Base-by-base conservation (phyloP, 2,797 vertebrate species). In the Psittacula derbiana region DNA sequence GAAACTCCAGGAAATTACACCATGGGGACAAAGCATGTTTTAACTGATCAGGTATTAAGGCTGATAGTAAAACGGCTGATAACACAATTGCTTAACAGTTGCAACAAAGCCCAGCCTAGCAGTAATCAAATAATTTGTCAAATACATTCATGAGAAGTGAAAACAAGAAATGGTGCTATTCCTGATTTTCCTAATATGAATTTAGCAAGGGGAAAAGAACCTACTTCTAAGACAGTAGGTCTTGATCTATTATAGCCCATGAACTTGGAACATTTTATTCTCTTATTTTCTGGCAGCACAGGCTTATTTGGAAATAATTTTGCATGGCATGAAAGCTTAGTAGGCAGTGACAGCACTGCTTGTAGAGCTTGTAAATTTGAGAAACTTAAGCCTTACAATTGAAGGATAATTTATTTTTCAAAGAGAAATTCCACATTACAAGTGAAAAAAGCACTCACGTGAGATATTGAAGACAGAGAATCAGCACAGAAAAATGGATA, bases 91-190 rank as follows among this genome's bases (percentile, higher is more conserved):
- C 64, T 88, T 71, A 91, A 60, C 10, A 7, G 47, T 92, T 88
- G 47, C 65, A 70, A 57, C 87, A 72, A 79, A 90, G 80, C 62
- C 70, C 7, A 4, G 44, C 64, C 52, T 66, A 49, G 47, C 66
- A 86, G 58, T 91, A 94, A 92, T 91, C 93, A 91, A 80, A 88
- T 91, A n/a, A 90, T 91, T 95, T 92, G 85, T 95, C 92, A 46
- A 46, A 46, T 46, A 46, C 44, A 46, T 46, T 21, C 2, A 0
- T n/a, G 75, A 78, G 66, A 55, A 69, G 38, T 3, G 7, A 76
- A 88, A 81, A 0, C 40, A 88, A 85, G 84, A 58, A 80, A 81
- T 41, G 24, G 10, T 74, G 4, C 52, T 62, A 23, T 61, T 69
- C 40, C 47, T 80, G 61, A 44, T 36, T 88, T 83, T 79, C 80